Base-by-base conservation (phyloP, 2,888 invertebrate species). In the Drosophila kokeensis region DNA sequence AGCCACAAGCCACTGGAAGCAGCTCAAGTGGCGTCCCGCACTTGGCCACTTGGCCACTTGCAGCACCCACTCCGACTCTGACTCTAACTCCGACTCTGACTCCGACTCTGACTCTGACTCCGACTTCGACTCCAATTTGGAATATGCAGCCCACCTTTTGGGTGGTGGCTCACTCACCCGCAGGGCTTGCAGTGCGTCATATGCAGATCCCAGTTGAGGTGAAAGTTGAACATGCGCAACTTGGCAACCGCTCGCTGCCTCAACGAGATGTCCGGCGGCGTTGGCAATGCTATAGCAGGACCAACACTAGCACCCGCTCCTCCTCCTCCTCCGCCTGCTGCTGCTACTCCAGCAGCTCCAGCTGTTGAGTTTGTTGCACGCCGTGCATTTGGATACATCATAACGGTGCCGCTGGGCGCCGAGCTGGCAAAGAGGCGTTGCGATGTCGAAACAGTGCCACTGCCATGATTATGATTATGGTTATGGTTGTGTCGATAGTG, bases 121-220 rank as follows among this genome's bases (percentile, higher is more conserved):
- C n/a, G 42, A 64, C 57, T 53, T 10, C 45, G 29, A 13, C 15
- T 38, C 40, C n/a, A n/a, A 49, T 49, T 27, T 21, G 10, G 29
- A 40, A 34, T 24, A 42, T 21, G 57, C 55, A 32, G 53, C n/a
- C 30, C n/a, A n/a, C n/a, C 13, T 52, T 32, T 29, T 52, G 49
- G 27, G 5, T 18, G 50, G 50, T 50, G 27, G 18, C 27, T 27
- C n/a, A 92, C 93, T 92, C 83, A 93, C 93, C 93, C 93, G 82
- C 93, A 93, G 58, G 93, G 93, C 69, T 93, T 93, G 87, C 93
- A 93, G 77, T 93, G 93, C 88, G 92, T 93, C 93, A 93, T 93
- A 77, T 93, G 93, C 69, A 93, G 90, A 85, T 93, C 93, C 93
- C 93, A 93, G 85, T 93, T 93, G 60, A 93, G 88, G 79, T 93